phyloP scores from a whole-genome alignment of 1,140 invertebrate genomes.

The Dinothrombium tinctorium region DNA sequence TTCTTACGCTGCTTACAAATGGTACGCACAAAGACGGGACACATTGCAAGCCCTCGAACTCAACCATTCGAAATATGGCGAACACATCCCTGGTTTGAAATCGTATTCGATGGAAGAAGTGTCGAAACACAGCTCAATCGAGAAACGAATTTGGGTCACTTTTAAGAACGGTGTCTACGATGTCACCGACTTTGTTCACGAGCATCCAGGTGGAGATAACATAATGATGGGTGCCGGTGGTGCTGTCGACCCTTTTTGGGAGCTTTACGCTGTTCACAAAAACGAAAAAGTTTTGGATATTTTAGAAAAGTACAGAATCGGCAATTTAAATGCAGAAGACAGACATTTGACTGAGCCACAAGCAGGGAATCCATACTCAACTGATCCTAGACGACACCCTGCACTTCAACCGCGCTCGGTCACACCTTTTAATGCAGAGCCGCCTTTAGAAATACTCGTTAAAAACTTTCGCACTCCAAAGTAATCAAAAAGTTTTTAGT shows the following conservation, averaged over 20 bases:
- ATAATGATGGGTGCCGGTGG: conserved; percentile 58
- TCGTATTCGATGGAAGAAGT: conserved; percentile 44
- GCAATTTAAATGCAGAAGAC: conserved; percentile 29
- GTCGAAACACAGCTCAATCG: conserved; percentile 37
- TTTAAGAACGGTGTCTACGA: conserved; percentile 83
- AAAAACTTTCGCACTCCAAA: conserved; percentile 67
- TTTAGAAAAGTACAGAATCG: conserved; percentile 65
- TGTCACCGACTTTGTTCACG: conserved; percentile 69
- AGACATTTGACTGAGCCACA: conserved; percentile 26
- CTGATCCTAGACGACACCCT: conserved; percentile 56
- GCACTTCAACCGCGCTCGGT: conserved; percentile 43
- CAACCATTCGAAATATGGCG: conserved; percentile 4
- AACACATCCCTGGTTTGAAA: conserved; percentile 19
- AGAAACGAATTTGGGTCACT: conserved; percentile 56
- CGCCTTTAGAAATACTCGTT: conserved; percentile 43
- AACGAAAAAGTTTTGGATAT: conserved; percentile 43
- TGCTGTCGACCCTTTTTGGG: conserved; percentile 41
- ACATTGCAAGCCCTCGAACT: too few relatives aligned
- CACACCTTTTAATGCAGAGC: conserved; percentile 90
- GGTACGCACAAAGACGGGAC: too few relatives aligned
- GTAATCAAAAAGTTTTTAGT: conserved; percentile 26
- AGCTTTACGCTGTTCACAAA: conserved; percentile 78
- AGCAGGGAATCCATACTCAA: conserved; percentile 43
- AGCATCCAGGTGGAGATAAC: conserved; percentile 72
- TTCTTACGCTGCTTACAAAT: too few relatives aligned